phyloP scores from a whole-genome alignment of 2,888 invertebrate species.

The Tipula helvola region DNA sequence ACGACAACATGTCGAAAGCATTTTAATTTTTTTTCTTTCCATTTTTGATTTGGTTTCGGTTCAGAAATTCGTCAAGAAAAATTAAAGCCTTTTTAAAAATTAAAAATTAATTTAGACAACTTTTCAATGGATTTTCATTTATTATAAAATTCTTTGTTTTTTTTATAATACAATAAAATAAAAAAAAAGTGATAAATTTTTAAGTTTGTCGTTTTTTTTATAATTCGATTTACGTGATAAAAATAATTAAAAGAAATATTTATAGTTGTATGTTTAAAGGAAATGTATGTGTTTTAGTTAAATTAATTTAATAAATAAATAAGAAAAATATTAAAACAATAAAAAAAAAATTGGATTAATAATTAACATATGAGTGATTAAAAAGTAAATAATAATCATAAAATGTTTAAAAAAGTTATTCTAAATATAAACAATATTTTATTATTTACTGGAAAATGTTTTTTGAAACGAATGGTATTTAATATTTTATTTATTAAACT shows the following conservation, averaged over 20 bases:
- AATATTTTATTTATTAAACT: not conserved
- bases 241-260: not conserved
- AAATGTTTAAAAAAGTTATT: not conserved
- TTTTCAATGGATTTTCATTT: not conserved
- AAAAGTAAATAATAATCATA: not conserved
- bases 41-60: not conserved
- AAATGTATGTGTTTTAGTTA: not conserved
- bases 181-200: not conserved
- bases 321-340: not conserved
- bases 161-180: not conserved
- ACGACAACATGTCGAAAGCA: not conserved
- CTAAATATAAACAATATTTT: not conserved
- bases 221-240: not conserved
- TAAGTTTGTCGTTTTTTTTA: not conserved
- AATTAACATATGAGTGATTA: not conserved
- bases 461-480: not conserved
- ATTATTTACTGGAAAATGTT: not conserved
- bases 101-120: not conserved
- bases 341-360: not conserved
- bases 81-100: not conserved
- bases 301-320: not conserved
- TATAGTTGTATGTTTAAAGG: not conserved
- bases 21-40: not conserved
- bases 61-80: not conserved
- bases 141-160: not conserved